A percentile compares a stretch with the other conserved stretches of the same genome.
phyloP scores from a whole-genome alignment of 1,140 invertebrate genomes.

The Asbolus verrucosus region DNA sequence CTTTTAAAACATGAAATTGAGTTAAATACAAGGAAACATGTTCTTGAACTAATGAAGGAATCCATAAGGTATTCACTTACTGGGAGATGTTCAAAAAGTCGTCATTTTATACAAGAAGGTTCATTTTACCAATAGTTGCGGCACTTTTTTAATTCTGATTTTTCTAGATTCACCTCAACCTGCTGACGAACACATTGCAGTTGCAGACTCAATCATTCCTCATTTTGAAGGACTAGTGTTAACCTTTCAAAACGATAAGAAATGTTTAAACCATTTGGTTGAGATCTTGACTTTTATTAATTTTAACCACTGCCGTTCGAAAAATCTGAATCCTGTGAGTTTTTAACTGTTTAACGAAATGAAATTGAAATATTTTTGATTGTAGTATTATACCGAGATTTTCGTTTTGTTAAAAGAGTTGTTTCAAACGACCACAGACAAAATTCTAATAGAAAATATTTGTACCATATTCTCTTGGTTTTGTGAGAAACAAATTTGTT shows the following conservation, averaged over 20 bases:
- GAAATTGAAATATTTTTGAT: not conserved
- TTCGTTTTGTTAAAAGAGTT: not conserved
- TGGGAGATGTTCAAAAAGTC: not conserved
- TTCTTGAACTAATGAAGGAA: not conserved
- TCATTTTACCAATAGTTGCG: not conserved
- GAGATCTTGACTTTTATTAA: constrained; percentile 19
- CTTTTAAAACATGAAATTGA: not conserved
- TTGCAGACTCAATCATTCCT: not conserved
- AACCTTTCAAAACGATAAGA: not conserved
- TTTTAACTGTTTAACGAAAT: not conserved
- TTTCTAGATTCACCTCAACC: not conserved
- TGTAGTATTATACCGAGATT: not conserved
- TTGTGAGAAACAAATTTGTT: not conserved
- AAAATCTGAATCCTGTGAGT: not conserved
- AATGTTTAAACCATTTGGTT: not conserved
- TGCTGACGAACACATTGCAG: not conserved
- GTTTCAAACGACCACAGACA: not conserved
- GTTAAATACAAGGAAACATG: not conserved
- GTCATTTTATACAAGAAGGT: not conserved
- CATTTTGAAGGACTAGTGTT: not conserved
- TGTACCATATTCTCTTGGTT: not conserved
- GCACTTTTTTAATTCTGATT: not conserved
- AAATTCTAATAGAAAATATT: not conserved
- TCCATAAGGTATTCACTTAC: not conserved
- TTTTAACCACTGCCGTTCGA: not conserved